Conservation (phyloP, 1,140 invertebrate species). For the Calliphora vicina region DNA sequence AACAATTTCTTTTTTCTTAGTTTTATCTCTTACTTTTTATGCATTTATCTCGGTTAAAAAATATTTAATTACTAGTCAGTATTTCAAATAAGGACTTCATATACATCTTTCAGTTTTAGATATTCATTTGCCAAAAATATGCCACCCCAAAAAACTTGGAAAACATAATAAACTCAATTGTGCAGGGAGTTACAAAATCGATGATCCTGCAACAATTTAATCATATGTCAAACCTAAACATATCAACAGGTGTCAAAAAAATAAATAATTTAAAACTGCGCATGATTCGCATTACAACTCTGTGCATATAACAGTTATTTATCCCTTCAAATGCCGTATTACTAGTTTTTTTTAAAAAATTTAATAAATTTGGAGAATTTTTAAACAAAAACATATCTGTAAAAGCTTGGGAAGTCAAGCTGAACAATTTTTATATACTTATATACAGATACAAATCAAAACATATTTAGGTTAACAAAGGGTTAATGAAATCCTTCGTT, state of each 20-base stretch:
- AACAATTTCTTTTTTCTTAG: too few relatives aligned
- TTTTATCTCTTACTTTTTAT: too few relatives aligned
- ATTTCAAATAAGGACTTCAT: too few relatives aligned
- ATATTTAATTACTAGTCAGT: too few relatives aligned
- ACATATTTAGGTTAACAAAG: not conserved
- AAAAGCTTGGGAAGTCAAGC: not conserved
- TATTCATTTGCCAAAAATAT: too few relatives aligned
- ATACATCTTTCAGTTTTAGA: too few relatives aligned
- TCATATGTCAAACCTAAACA: not conserved
- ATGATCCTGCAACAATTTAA: not conserved
- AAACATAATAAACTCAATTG: too few relatives aligned
- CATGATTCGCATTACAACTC: slow-evolving; percentile 10
- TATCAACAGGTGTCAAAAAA: slow-evolving; percentile 19
- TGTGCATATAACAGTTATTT: slow-evolving; percentile 12
- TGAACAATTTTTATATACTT: not conserved
- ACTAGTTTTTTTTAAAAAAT: not conserved
- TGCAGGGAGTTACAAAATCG: not conserved
- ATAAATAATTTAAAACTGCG: not conserved
- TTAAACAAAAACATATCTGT: not conserved
- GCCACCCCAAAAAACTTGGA: too few relatives aligned
- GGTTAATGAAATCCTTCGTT: not conserved
- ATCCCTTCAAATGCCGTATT: not conserved
- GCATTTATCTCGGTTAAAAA: too few relatives aligned
- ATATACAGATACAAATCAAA: not conserved
- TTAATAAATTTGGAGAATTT: not conserved